These are phyloP conservation scores for Tricholauxania praeusta DNA, from an alignment of 2,888 invertebrate genomes.

Conservation along the genomic window DNA sequence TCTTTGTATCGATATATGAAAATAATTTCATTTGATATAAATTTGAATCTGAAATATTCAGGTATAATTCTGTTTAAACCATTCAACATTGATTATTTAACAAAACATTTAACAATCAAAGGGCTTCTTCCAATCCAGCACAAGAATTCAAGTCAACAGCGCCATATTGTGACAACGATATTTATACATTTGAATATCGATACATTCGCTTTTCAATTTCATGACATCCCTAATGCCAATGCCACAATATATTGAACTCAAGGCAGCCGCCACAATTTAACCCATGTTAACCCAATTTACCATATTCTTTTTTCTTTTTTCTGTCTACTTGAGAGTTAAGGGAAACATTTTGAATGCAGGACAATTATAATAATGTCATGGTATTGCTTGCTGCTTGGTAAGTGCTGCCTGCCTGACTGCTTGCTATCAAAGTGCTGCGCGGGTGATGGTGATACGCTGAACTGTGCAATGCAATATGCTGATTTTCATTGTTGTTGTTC, in stretches of 20 bases:
- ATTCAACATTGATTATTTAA: too few relatives aligned
- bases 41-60: too few relatives aligned
- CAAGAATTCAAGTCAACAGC: too few relatives aligned
- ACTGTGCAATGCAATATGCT: not conserved
- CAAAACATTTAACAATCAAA: too few relatives aligned
- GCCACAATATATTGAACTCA: conserved; percentile 27
- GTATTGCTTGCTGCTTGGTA: too few relatives aligned
- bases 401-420: too few relatives aligned
- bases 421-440: not conserved
- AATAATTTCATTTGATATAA: too few relatives aligned
- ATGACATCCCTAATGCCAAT: not conserved
- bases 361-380: too few relatives aligned
- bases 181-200: not conserved
- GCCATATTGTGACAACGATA: not conserved
- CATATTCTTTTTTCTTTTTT: conserved; percentile 33
- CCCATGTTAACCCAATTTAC: conserved; percentile 34
- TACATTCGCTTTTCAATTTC: not conserved
- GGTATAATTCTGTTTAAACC: too few relatives aligned
- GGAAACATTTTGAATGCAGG: too few relatives aligned
- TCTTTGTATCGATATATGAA: too few relatives aligned
- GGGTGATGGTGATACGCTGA: conserved; percentile 3
- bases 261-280: not conserved
- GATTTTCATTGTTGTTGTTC: not conserved
- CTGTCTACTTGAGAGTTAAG: not conserved
- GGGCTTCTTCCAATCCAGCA: too few relatives aligned